Evolutionary conservation across 1,140 invertebrate species (phyloP).

Genomic region (Notospermus geniculatus): DNA sequence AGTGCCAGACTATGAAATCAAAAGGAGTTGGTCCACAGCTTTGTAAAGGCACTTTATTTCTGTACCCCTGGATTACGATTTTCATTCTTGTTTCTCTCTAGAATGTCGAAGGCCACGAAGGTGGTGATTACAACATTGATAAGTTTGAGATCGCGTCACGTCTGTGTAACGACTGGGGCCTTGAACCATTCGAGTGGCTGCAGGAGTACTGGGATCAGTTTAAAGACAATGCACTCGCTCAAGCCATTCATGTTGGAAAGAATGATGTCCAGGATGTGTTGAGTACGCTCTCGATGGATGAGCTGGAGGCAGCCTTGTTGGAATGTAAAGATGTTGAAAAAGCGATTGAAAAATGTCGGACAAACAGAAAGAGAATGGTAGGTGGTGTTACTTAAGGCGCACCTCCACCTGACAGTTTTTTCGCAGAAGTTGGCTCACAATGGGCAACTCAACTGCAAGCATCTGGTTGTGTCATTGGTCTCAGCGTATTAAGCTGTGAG

Average conservation of each 20-base stretch:
- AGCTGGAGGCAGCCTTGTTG: constrained; percentile 78
- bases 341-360: constrained; percentile 84
- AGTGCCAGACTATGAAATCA: too few relatives aligned
- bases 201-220: constrained; percentile 82
- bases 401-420: too few relatives aligned
- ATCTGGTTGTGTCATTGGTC: too few relatives aligned
- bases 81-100: too few relatives aligned
- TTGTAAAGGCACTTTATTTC: too few relatives aligned
- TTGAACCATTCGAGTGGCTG: constrained; percentile 74
- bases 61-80: too few relatives aligned
- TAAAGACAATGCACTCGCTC: constrained; percentile 78
- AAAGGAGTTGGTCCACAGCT: too few relatives aligned
- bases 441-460: too few relatives aligned
- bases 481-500: too few relatives aligned
- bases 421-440: too few relatives aligned
- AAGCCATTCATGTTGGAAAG: constrained; percentile 77
- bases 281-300: constrained; percentile 70
- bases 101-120: too few relatives aligned
- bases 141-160: constrained; percentile 81
- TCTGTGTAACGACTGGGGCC: constrained; percentile 66
- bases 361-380: constrained; percentile 79
- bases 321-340: constrained; percentile 78
- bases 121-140: constrained; percentile 75
- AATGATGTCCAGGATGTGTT: constrained; percentile 68
- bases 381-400: constrained; percentile 13